These are phyloP conservation scores for Sinhomidia bicolor DNA, from an alignment of 2,888 invertebrate species.

Conservation along the genomic window DNA sequence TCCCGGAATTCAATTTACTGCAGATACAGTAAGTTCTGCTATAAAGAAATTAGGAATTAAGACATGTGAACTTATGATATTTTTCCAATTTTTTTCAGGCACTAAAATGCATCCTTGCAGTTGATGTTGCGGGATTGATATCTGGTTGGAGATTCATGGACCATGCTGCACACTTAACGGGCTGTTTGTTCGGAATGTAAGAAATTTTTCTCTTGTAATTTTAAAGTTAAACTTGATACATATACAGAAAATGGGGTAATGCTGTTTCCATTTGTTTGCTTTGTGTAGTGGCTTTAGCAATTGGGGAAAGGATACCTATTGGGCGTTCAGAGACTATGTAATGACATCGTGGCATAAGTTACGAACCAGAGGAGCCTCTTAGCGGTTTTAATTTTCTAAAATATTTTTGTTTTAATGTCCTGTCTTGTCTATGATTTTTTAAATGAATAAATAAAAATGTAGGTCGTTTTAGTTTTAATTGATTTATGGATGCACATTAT, in stretches of 20 bases:
- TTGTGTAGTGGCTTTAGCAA: slow-evolving; percentile 75
- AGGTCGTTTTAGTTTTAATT: neutral
- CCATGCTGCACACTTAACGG: slow-evolving; percentile 99
- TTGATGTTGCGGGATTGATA: slow-evolving; percentile 92
- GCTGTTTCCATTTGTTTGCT: neutral
- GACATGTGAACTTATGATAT: neutral
- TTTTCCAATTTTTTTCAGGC: slow-evolving; percentile 85
- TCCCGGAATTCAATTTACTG: slow-evolving; percentile 86
- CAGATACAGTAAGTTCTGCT: slow-evolving; percentile 86
- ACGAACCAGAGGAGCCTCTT: slow-evolving; percentile 58
- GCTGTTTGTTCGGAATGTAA: slow-evolving; percentile 95
- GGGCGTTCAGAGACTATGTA: slow-evolving; percentile 76
- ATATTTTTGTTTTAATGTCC: too few species aligned
- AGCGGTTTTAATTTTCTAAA: too few species aligned
- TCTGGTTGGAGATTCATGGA: slow-evolving; percentile 96
- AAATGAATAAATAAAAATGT: neutral
- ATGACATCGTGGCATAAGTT: slow-evolving; percentile 77
- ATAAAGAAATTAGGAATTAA: neutral
- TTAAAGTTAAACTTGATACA: neutral
- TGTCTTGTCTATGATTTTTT: neutral
- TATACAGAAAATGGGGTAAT: too few species aligned
- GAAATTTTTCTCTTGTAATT: slow-evolving; percentile 81
- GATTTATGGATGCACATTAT: neutral
- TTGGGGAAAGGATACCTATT: slow-evolving; percentile 74
- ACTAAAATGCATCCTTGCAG: slow-evolving; percentile 90